Percentiles rank a stretch among this genome's conserved stretches.
phyloP scores from a whole-genome alignment of 1,140 invertebrate species.

The Apis dorsata region DNA sequence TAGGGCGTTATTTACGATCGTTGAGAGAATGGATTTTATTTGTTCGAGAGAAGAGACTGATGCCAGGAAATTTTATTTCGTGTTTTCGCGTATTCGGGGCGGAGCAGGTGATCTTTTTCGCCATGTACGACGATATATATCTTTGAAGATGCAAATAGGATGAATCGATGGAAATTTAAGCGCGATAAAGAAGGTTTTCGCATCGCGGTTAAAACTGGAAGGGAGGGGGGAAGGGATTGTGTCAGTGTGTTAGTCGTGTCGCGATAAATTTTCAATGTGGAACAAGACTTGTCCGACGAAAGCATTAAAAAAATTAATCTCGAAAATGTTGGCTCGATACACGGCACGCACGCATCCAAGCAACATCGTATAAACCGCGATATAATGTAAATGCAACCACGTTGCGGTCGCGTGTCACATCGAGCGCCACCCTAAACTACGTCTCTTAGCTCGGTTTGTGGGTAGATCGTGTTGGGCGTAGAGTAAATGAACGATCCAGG shows the following conservation, averaged over 20 bases:
- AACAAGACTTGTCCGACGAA: slow-evolving; percentile 46
- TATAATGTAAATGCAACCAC: slow-evolving; percentile 69
- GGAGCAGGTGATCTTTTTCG: background rate
- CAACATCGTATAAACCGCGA: slow-evolving; percentile 57
- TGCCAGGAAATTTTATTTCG: background rate
- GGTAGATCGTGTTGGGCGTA: slow-evolving; percentile 51
- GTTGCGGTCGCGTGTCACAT: slow-evolving; percentile 75
- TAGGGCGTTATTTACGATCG: slow-evolving; percentile 40
- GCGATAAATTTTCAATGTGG: slow-evolving; percentile 22
- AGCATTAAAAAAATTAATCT: slow-evolving; percentile 76
- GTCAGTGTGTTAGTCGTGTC: background rate
- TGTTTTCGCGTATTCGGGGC: no score
- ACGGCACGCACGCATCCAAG: slow-evolving; percentile 70
- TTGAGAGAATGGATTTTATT: slow-evolving; percentile 10
- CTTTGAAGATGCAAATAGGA: no score
- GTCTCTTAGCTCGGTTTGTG: slow-evolving; percentile 40
- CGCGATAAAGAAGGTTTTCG: no score
- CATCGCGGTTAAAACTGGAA: background rate
- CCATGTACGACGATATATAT: no score
- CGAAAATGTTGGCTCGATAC: slow-evolving; percentile 70
- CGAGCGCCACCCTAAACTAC: slow-evolving; percentile 63
- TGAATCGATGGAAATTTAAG: no score
- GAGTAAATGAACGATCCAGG: slow-evolving; percentile 54
- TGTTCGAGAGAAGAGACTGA: background rate
- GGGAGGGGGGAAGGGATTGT: background rate